phyloP scores from a whole-genome alignment of 2,888 invertebrate genomes.

The Pyrrhia umbra region DNA sequence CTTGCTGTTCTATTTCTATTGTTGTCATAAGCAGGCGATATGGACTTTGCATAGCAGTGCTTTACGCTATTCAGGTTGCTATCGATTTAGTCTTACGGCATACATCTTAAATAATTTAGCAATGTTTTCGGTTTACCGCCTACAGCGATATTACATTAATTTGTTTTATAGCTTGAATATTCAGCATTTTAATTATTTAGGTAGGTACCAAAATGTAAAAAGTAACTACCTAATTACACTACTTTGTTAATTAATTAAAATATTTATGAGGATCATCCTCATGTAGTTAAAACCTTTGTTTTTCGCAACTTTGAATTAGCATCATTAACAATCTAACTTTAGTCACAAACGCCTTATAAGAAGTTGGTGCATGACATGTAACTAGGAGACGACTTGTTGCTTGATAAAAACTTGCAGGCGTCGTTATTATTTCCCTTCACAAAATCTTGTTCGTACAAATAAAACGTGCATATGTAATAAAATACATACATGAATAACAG shows the following conservation, averaged over 20 bases:
- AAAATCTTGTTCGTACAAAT: constrained; percentile 27
- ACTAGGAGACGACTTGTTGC: constrained; percentile 41
- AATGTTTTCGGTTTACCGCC: not conserved
- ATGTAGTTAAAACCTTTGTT: not conserved
- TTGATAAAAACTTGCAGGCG: constrained; percentile 49
- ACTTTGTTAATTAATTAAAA: not conserved
- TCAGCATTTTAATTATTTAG: not conserved
- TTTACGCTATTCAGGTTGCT: constrained; percentile 1
- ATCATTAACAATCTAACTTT: not conserved
- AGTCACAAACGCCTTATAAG: constrained; percentile 34
- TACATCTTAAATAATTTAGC: not conserved
- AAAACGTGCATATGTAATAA: constrained; percentile 41
- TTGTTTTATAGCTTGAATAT: not conserved
- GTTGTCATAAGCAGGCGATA: constrained; percentile 7
- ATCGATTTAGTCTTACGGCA: constrained; percentile 6
- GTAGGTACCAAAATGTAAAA: not conserved
- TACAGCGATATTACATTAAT: not conserved
- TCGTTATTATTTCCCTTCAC: constrained; percentile 46
- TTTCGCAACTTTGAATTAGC: not conserved
- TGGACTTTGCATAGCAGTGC: constrained; percentile 1
- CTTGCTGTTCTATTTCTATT: constrained; percentile 39
- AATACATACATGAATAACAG: constrained; percentile 51
- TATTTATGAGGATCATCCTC: not conserved
- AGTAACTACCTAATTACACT: not conserved
- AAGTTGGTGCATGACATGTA: constrained; percentile 4